phyloP scores from a whole-genome alignment of 2,797 vertebrate species.

The Acanthurus tractus region DNA sequence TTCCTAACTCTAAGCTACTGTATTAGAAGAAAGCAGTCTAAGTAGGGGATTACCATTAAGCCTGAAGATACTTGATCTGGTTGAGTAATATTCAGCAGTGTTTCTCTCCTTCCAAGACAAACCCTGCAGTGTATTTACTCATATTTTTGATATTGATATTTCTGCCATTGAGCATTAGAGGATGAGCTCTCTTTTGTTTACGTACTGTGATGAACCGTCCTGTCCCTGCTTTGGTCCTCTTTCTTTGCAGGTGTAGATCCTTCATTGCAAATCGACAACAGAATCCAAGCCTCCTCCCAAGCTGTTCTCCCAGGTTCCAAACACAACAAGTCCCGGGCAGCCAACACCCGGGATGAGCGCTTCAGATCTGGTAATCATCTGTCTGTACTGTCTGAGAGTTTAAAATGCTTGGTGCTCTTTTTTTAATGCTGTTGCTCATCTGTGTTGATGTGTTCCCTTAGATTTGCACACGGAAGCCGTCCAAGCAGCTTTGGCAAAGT shows the following conservation, averaged over 20 bases:
- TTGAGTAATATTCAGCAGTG: slow-evolving; percentile 20
- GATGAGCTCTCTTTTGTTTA: neutral
- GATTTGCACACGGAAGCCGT: slow-evolving; percentile 98
- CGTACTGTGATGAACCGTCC: slow-evolving; percentile 1
- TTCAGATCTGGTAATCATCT: slow-evolving; percentile 92
- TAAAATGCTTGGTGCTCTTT: slow-evolving; percentile 6
- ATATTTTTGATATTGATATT: slow-evolving; percentile 16
- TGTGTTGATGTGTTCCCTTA: slow-evolving; percentile 57
- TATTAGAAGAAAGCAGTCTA: slow-evolving; percentile 56
- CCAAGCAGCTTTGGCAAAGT: slow-evolving; percentile 95
- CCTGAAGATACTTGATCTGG: slow-evolving; percentile 53
- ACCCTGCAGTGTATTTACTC: slow-evolving; percentile 14
- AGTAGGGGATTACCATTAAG: slow-evolving; percentile 63
- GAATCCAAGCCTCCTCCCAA: slow-evolving; percentile 86
- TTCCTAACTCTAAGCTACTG: slow-evolving; percentile 53
- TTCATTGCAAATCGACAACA: slow-evolving; percentile 90
- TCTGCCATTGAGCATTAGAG: slow-evolving; percentile 7
- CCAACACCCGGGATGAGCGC: slow-evolving; percentile 93
- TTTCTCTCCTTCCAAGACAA: slow-evolving; percentile 20
- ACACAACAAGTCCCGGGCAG: slow-evolving; percentile 89
- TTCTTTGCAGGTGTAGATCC: slow-evolving; percentile 90
- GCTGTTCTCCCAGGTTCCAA: slow-evolving; percentile 79
- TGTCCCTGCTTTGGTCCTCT: slow-evolving; percentile 24
- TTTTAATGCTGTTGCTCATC: slow-evolving; percentile 35
- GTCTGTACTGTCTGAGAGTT: slow-evolving; percentile 7